Percentiles rank a stretch among this genome's conserved stretches.
Conservation (phyloP, 2,797 vertebrate genomes). For the Phalanger gymnotis region DNA sequence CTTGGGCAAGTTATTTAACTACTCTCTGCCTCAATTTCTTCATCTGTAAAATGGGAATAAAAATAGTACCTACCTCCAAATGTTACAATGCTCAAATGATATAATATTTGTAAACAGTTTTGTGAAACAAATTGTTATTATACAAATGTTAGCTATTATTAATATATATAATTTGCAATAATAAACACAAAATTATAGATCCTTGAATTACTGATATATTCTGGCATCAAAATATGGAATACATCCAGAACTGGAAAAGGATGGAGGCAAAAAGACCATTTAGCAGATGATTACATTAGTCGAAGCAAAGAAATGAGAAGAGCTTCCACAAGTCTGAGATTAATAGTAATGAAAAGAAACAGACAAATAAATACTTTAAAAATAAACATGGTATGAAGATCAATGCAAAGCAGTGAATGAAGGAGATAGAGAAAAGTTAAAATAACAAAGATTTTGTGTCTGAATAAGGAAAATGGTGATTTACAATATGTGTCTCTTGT, state of each 20-base stretch:
- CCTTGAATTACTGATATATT: neutral
- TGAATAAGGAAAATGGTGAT: neutral
- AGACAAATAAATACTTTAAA: neutral
- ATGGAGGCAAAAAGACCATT: neutral
- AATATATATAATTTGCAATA: neutral
- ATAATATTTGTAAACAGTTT: neutral
- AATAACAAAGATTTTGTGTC: neutral
- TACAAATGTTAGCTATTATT: too few species aligned
- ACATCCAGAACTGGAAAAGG: neutral
- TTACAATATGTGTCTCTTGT: neutral
- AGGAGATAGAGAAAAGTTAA: neutral
- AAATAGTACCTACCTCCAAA: neutral
- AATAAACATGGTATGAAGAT: neutral
- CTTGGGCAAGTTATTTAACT: neutral
- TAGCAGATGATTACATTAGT: neutral
- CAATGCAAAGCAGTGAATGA: neutral
- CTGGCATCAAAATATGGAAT: neutral
- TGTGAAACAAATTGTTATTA: neutral
- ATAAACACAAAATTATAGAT: neutral
- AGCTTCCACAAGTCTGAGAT: neutral
- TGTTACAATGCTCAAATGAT: neutral
- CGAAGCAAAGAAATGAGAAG: neutral
- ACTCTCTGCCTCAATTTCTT: neutral
- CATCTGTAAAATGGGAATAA: neutral
- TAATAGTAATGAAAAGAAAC: neutral